Percentiles rank a stretch among this genome's conserved stretches.
These are phyloP conservation scores for Smittia sp. DNA, from an alignment of 2,888 invertebrate genomes.

Conservation along the genomic window DNA sequence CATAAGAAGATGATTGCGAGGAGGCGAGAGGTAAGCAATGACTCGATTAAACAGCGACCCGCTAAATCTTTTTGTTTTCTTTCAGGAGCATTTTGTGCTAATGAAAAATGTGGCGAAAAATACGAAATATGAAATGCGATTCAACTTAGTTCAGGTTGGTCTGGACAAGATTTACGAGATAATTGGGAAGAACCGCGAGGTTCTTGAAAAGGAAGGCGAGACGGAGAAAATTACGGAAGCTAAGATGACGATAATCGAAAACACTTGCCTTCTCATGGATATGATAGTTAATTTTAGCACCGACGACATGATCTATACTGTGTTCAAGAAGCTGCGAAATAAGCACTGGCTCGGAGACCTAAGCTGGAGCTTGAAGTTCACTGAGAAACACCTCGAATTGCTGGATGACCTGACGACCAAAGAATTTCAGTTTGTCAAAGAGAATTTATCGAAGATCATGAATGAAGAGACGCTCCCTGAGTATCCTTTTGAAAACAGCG, in stretches of 20 bases:
- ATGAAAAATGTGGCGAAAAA: conserved; percentile 39
- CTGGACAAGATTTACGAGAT: conserved; percentile 37
- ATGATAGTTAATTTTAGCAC: conserved; percentile 42
- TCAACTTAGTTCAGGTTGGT: conserved; percentile 39
- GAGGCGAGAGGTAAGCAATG: conserved; percentile 37
- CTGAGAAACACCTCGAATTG: conserved; percentile 15
- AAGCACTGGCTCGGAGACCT: conserved; percentile 35
- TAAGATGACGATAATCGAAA: conserved; percentile 40
- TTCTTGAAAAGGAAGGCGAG: background rate
- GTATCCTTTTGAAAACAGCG: conserved; percentile 30
- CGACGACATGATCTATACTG: conserved; percentile 32
- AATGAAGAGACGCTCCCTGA: background rate
- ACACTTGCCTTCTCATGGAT: conserved; percentile 43
- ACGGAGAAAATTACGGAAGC: conserved; percentile 34
- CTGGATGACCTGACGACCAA: conserved; percentile 42
- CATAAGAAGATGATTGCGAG: conserved; percentile 39
- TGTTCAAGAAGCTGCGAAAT: background rate
- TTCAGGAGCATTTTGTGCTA: conserved; percentile 38
- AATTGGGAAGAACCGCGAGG: background rate
- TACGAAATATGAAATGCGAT: conserved; percentile 40
- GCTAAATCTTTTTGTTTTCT: background rate
- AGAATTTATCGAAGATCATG: background rate
- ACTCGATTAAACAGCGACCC: background rate
- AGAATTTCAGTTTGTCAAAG: background rate
- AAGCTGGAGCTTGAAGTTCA: conserved; percentile 38